Evolutionary conservation across 2,888 invertebrate species (phyloP), one percentile per base, ranked within the genome.

Genomic region (Trachelus iudaicus): DNA sequence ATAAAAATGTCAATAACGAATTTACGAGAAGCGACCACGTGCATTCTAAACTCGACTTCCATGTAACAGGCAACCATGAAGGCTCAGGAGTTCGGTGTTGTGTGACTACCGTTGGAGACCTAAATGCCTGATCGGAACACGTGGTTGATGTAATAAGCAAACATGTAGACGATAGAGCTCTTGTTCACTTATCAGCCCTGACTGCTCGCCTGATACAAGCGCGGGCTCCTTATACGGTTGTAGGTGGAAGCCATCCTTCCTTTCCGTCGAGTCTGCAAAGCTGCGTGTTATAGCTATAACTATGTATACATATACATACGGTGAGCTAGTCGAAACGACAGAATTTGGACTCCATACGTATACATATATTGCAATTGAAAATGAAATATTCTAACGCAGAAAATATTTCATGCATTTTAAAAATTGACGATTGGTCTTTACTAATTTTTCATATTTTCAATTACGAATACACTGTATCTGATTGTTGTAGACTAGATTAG

Each of bases 141-240:
- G 90, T 91, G 89, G 90, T 87, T 83, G 80, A 79, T 77, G 84
- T 84, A 83, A 79, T 77, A 87, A 81, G 87, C 73, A 74, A 85
- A 77, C 87, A 90, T 87, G 79, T 73, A 9, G 69, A 23, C 1
- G n/a, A 79, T 77, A 56, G 82, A 84, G 87, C 73, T 71, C 69
- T n/a, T 33, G 73, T 23, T 4, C 31, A 75, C 78, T 81, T 80
- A 56, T 77, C 31, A 1, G 30, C 0, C 0, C 73, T 69, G 75
- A 79, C 82, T 91, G 83, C 37, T 85, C 78, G 77, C 89, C 89
- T 87, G 83, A 77, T 90, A 90, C 82, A 88, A 88, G 89, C 90
- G 90, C 91, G 91, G 91, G 91, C 90, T 91, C 89, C 88, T 88
- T 90, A 89, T 89, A 87, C 90, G 90, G 88, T 90, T 90, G 90